Base-by-base conservation (phyloP, 2,888 invertebrate species). In the Eubasilissa splendida region DNA sequence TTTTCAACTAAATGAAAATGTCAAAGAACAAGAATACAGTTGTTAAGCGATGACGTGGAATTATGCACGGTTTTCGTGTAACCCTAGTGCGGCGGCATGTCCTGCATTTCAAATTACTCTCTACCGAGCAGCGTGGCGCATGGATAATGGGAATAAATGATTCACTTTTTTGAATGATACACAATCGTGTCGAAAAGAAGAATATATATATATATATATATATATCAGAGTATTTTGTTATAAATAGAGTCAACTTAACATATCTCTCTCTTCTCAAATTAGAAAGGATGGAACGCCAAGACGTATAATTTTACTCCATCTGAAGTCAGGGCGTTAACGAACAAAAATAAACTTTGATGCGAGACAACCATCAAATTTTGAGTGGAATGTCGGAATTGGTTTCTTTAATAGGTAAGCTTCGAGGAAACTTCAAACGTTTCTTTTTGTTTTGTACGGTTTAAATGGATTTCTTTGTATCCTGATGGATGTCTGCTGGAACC, bases 281-380 rank as follows among this genome's bases (percentile, higher is more conserved):
- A 80, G 80, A 77, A 77, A 77, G 80, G 77, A 77, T 71, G 77
- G 80, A 80, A 80, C 74, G 80, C 80, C 74, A 75, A 80, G 77
- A 80, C 74, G 66, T 74, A 77, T 73, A 80, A 77, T 77, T 80
- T 5, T 81, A 77, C 78, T 81, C 70, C 68, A 81, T 42, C 42
- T 79, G 53, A 14, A 56, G 76, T 80, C 77, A 42, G 33, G 56
- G 76, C 80, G 71, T 58, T 66, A 66, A 50, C 65, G 82, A 71
- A 79, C 73, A 42, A 59, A 79, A 82, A 82, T 82, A 82, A 77
- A 82, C 77, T 56, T 75, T 74, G 66, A 79, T 79, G 75, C 66
- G 77, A 60, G 70, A 70, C 56, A 70, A 70, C 70, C 52, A 63
- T 53, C 66, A 66, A 66, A 66, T 42, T 66, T 66, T 66, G n/a